A percentile compares a stretch with the other conserved stretches of the same genome.
Evolutionary conservation across 2,888 invertebrate species (phyloP).

Genomic region (Xanthorhoe designata): DNA sequence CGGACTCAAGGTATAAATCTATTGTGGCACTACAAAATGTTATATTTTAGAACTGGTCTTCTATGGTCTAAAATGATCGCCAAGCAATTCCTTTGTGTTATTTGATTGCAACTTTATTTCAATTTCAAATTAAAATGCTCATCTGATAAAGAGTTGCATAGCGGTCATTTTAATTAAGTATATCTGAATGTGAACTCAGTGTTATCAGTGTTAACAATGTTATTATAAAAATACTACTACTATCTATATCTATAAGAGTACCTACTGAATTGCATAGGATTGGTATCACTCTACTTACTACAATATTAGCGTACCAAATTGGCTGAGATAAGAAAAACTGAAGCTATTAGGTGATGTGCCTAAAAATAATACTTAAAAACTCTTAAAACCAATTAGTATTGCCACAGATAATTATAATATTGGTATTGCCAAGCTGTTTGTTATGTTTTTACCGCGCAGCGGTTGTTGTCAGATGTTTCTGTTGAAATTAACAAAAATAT

Average conservation of each 20-base stretch:
- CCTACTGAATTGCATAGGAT: neutral
- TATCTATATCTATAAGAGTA: neutral
- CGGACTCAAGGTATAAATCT: constrained; percentile 88
- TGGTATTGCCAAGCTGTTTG: too few species aligned
- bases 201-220: neutral
- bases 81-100: neutral
- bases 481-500: neutral
- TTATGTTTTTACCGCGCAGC: neutral
- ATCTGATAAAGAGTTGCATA: neutral
- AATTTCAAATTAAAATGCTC: neutral
- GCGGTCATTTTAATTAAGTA: neutral
- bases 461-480: too few species aligned
- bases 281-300: neutral
- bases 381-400: neutral
- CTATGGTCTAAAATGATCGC: neutral
- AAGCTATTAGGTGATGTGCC: neutral
- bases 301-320: neutral
- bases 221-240: too few species aligned
- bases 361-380: neutral
- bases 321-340: neutral
- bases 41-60: neutral
- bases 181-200: constrained; percentile 1
- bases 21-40: neutral
- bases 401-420: too few species aligned
- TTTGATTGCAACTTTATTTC: neutral